phyloP scores from a whole-genome alignment of 2,113 vertebrate species.

The Stictonetta naevosa region DNA sequence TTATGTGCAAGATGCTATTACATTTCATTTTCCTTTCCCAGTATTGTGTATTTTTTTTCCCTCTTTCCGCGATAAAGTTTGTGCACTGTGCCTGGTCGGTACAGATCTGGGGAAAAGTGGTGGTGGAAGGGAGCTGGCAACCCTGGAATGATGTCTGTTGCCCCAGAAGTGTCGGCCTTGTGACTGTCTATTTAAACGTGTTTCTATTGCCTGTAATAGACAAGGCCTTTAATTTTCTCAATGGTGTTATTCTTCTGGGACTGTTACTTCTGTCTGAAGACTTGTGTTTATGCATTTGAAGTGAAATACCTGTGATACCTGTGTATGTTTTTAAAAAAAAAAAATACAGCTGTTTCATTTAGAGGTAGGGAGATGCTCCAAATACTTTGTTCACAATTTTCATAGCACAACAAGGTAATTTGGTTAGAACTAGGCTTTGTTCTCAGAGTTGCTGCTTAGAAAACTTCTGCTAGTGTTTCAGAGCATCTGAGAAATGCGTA shows the following conservation, averaged over 20 bases:
- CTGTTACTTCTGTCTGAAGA: background rate
- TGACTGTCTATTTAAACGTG: background rate
- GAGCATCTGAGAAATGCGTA: background rate
- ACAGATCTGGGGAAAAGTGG: background rate
- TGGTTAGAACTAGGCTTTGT: background rate
- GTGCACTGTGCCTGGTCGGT: rapidly evolving
- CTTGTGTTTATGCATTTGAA: background rate
- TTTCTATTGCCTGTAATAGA: background rate
- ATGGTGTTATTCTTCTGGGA: background rate
- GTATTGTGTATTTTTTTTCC: background rate
- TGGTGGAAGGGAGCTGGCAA: background rate
- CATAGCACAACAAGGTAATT: background rate
- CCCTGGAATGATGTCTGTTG: background rate
- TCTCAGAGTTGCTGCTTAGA: background rate
- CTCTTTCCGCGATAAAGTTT: background rate
- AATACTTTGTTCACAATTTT: background rate
- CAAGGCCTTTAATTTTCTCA: background rate
- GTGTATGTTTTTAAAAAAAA: background rate
- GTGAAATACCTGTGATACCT: background rate
- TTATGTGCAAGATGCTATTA: background rate
- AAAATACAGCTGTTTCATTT: background rate
- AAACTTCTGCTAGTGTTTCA: background rate
- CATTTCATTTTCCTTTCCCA: background rate
- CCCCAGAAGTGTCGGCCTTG: constrained; percentile 1
- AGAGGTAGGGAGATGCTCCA: background rate